A percentile compares a stretch with the other conserved stretches of the same genome.
These are phyloP conservation scores for Mamestra brassicae DNA, from an alignment of 2,888 invertebrate species.

Conservation along the genomic window DNA sequence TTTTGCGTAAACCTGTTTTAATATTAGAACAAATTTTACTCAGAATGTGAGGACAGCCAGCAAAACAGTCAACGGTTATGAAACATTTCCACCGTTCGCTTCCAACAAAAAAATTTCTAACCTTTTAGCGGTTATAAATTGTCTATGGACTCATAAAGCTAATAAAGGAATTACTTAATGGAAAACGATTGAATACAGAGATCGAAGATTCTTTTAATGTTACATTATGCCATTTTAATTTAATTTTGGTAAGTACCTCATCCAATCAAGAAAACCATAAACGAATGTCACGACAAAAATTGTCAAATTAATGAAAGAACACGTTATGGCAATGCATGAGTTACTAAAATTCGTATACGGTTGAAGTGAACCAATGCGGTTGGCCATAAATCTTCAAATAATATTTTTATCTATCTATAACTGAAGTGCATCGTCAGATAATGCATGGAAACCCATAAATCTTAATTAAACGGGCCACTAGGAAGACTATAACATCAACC, in stretches of 20 bases:
- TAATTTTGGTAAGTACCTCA: not conserved
- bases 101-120: not conserved
- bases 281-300: conserved; percentile 9
- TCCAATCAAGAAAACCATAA: not conserved
- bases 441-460: conserved; percentile 69
- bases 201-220: not conserved
- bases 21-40: conserved; percentile 39
- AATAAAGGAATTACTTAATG: not conserved
- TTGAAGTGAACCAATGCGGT: conserved; percentile 30
- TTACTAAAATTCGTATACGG: conserved; percentile 20
- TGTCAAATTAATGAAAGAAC: conserved; percentile 27
- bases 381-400: conserved; percentile 64
- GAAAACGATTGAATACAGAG: not conserved
- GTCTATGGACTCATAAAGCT: conserved; percentile 2
- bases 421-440: conserved; percentile 69
- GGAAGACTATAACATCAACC: conserved; percentile 60
- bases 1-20: conserved; percentile 51
- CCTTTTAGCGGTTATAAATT: conserved; percentile 14
- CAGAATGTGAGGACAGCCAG: not conserved
- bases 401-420: conserved; percentile 60
- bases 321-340: conserved; percentile 12
- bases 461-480: conserved; percentile 70
- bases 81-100: conserved; percentile 16
- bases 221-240: too few relatives aligned
- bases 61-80: conserved; percentile 5